phyloP scores from a whole-genome alignment of 2,888 invertebrate species.

The Mythimna pallens region DNA sequence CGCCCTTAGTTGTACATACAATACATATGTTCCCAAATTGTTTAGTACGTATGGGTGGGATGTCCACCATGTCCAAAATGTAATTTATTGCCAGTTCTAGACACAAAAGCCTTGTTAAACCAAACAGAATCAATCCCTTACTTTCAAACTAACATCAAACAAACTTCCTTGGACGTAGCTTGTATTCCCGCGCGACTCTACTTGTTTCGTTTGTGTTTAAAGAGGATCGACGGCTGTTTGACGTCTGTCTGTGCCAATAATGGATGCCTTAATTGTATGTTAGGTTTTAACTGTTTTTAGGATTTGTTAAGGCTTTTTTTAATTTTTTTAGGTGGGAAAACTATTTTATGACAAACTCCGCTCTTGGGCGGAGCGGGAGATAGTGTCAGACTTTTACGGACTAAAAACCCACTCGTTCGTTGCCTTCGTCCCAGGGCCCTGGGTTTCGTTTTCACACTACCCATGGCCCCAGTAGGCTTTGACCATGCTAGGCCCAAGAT shows the following conservation, averaged over 20 bases:
- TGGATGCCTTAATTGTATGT: conserved; percentile 67
- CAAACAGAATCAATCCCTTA: conserved; percentile 59
- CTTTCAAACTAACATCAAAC: conserved; percentile 57
- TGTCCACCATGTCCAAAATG: background rate
- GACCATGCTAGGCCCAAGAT: too few species aligned
- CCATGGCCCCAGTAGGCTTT: too few species aligned
- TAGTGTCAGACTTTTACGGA: too few species aligned
- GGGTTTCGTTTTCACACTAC: too few species aligned
- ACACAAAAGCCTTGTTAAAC: conserved; percentile 4
- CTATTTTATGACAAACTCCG: too few species aligned
- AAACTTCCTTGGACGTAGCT: conserved; percentile 64
- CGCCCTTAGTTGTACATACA: too few species aligned
- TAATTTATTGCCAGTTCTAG: background rate
- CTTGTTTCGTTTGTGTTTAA: conserved; percentile 77
- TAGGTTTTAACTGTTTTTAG: conserved; percentile 41
- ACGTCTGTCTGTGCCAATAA: conserved; percentile 84
- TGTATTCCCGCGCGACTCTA: conserved; percentile 74
- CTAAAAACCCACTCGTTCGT: too few species aligned
- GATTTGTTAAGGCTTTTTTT: background rate
- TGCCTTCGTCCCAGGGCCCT: too few species aligned
- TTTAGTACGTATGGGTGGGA: too few species aligned
- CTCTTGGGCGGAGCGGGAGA: too few species aligned
- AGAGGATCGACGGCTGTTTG: conserved; percentile 82
- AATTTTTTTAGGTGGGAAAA: too few species aligned
- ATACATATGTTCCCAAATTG: too few species aligned